A percentile compares a stretch with the other conserved stretches of the same genome.
Evolutionary conservation across 2,888 invertebrate genomes (phyloP).

Genomic region (Galerucella pusilla): DNA sequence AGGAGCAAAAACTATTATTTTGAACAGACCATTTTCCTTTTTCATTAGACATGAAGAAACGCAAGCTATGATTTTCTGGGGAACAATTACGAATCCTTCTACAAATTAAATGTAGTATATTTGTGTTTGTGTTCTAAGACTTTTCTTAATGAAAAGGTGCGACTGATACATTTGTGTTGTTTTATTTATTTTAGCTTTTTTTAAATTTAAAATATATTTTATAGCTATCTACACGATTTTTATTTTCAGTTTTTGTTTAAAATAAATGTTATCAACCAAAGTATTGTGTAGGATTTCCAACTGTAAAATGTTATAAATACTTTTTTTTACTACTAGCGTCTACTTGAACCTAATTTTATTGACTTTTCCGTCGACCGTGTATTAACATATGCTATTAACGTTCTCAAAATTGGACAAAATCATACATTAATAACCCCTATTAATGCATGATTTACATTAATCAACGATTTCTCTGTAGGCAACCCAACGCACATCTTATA

Average conservation of each 20-base stretch:
- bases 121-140: conserved; percentile 12
- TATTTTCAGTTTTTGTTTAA: not conserved
- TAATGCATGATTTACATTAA: no score
- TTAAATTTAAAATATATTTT: conserved; percentile 12
- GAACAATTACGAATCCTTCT: conserved; percentile 59
- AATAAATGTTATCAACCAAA: no score
- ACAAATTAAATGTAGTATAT: conserved; percentile 19
- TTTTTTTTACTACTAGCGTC: no score
- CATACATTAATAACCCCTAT: no score
- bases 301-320: no score
- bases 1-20: conserved; percentile 58
- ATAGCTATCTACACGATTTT: not conserved
- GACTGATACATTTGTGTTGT: conserved; percentile 35
- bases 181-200: conserved; percentile 27
- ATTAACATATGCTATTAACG: no score
- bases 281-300: not conserved
- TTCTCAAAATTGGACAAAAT: no score
- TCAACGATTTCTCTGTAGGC: no score
- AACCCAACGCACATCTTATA: no score
- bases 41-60: conserved; percentile 65
- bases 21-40: conserved; percentile 66
- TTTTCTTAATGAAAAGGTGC: conserved; percentile 30
- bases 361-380: no score
- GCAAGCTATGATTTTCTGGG: conserved; percentile 65
- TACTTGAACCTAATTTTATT: no score